phyloP scores from a whole-genome alignment of 2,113 vertebrate genomes.

The Thomomys bottae region DNA sequence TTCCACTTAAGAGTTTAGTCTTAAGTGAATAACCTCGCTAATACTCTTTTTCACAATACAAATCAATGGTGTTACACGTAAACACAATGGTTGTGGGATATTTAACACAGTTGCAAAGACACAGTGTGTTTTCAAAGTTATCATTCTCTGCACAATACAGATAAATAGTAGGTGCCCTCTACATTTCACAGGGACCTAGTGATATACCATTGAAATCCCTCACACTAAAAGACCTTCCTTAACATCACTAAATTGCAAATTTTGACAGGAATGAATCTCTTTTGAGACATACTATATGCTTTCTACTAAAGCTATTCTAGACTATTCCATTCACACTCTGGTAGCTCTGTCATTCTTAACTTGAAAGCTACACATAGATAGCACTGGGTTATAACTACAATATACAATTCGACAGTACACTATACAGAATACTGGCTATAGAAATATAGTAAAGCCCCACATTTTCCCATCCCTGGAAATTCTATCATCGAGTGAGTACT shows the following conservation, averaged over 20 bases:
- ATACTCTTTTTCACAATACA: conserved; percentile 8
- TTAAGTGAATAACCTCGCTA: conserved; percentile 19
- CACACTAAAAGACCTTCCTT: background rate
- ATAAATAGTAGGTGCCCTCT: conserved; percentile 8
- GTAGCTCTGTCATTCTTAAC: background rate
- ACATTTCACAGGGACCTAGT: background rate
- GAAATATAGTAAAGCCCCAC: background rate
- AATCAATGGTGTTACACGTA: background rate
- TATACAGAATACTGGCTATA: too few species aligned
- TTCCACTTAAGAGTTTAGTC: background rate
- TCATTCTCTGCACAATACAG: background rate
- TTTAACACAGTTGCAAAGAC: background rate
- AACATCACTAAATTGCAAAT: background rate
- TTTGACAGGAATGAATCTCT: background rate
- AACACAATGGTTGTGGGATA: background rate
- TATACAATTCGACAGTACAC: background rate
- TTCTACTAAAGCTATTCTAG: conserved; percentile 7
- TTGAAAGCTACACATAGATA: background rate
- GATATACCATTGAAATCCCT: background rate
- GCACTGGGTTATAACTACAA: background rate
- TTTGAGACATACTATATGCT: background rate
- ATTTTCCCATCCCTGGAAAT: background rate
- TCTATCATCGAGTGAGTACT: background rate
- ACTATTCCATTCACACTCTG: background rate
- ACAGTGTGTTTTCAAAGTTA: background rate